Percentiles rank a stretch among this genome's conserved stretches.
phyloP scores from a whole-genome alignment of 2,888 invertebrate species.

The Latrodectus hesperus region DNA sequence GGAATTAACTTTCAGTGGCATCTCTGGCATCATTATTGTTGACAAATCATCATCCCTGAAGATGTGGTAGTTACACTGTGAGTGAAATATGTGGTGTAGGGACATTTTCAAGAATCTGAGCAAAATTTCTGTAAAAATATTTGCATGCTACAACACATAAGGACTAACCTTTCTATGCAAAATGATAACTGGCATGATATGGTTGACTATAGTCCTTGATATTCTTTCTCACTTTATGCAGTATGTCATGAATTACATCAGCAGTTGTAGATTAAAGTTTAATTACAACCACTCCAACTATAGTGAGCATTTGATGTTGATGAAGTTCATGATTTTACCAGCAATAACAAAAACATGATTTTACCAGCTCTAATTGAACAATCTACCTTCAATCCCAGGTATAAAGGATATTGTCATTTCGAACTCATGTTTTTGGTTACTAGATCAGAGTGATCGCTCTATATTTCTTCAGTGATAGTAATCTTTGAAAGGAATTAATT shows the following conservation, averaged over 20 bases:
- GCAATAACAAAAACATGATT: too few species aligned
- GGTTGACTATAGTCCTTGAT: background rate
- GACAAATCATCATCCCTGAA: background rate
- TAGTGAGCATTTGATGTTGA: background rate
- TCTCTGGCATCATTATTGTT: slow-evolving; percentile 11
- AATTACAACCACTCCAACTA: background rate
- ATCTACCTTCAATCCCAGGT: background rate
- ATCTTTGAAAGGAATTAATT: background rate
- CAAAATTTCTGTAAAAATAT: background rate
- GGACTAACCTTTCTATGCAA: background rate
- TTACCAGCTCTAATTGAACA: background rate
- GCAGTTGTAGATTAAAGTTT: background rate
- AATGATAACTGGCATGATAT: background rate
- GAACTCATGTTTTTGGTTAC: background rate
- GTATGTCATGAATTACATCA: background rate
- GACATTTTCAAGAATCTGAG: background rate
- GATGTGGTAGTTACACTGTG: too few species aligned
- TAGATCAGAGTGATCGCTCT: slow-evolving; percentile 1
- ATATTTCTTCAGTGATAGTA: background rate
- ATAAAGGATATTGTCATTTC: slow-evolving; percentile 5
- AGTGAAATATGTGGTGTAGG: background rate
- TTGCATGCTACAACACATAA: background rate
- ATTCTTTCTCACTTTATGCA: background rate
- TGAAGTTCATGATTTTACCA: slow-evolving; percentile 9
- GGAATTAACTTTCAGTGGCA: slow-evolving; percentile 8